Conservation (phyloP, 2,797 vertebrate genomes). For the Molothrus aeneus region DNA sequence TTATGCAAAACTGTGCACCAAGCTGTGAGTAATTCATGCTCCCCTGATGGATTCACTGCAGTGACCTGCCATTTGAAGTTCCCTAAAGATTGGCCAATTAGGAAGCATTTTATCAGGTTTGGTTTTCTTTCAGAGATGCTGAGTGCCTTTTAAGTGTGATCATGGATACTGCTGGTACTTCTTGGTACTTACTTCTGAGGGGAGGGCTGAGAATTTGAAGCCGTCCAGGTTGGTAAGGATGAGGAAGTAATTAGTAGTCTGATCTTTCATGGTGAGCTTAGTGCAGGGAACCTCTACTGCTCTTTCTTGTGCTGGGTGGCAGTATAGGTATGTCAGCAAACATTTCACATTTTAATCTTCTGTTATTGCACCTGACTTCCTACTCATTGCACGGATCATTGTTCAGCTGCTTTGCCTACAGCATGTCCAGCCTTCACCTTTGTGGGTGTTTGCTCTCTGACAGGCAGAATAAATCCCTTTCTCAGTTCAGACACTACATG, state of each 20-base stretch:
- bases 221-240: background rate
- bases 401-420: background rate
- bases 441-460: background rate
- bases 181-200: slow-evolving; percentile 4
- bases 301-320: background rate
- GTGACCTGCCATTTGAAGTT: background rate
- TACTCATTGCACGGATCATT: background rate
- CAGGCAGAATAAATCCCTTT: background rate
- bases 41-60: background rate
- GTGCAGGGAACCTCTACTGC: background rate
- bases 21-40: background rate
- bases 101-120: background rate
- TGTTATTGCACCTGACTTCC: background rate
- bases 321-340: background rate
- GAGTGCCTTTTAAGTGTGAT: background rate
- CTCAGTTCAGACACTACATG: background rate
- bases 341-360: background rate
- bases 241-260: background rate
- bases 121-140: slow-evolving; percentile 10
- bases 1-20: background rate
- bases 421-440: background rate
- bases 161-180: background rate
- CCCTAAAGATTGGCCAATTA: background rate
- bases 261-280: background rate
- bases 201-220: background rate